phyloP scores from a whole-genome alignment of 2,888 invertebrate genomes.

The Yponomeuta malinellus region DNA sequence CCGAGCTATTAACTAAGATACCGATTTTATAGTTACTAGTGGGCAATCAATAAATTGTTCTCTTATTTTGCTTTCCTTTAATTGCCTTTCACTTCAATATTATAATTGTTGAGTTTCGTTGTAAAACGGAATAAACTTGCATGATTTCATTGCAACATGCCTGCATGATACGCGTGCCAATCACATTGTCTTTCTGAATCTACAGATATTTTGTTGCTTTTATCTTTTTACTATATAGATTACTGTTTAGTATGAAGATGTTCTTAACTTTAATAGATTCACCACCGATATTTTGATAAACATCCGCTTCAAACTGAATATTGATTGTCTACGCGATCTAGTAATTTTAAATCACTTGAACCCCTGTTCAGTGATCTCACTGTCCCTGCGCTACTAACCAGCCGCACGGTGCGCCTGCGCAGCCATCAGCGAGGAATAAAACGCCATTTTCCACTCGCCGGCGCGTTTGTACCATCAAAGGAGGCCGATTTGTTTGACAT shows the following conservation, averaged over 20 bases:
- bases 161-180: background rate
- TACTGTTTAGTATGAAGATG: too few relatives aligned
- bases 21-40: too few relatives aligned
- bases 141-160: background rate
- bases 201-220: too few relatives aligned
- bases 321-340: too few relatives aligned
- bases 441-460: conserved; percentile 43
- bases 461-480: conserved; percentile 64
- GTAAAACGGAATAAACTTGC: background rate
- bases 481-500: conserved; percentile 73
- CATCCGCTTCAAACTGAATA: too few relatives aligned
- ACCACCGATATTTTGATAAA: too few relatives aligned
- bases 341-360: background rate
- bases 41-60: background rate
- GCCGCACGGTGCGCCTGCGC: background rate
- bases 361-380: background rate
- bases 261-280: too few relatives aligned
- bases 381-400: background rate
- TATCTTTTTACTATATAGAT: too few relatives aligned
- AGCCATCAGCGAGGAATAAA: conserved; percentile 30
- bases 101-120: background rate
- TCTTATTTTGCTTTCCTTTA: background rate
- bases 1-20: too few relatives aligned
- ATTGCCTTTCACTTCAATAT: background rate
- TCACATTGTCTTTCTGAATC: too few relatives aligned